Conservation (phyloP, 2,888 invertebrate species). For the Baccha elongata region DNA sequence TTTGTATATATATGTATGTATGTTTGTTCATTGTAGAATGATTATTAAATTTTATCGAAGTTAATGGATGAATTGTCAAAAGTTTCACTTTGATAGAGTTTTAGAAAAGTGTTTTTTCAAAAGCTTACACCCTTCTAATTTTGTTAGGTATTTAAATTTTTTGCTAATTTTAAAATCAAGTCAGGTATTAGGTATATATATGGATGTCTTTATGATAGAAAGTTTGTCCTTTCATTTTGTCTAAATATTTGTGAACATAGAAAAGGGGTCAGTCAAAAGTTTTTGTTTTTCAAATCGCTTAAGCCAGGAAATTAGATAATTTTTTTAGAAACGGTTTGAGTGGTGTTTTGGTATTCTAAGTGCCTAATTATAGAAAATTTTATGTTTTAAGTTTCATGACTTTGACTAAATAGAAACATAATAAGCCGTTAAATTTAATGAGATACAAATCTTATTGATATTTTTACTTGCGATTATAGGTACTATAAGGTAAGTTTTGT, state of each 20-base stretch:
- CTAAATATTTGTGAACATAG: not conserved
- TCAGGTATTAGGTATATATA: constrained; percentile 18
- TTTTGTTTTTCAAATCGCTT: not conserved
- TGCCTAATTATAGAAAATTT: too few relatives aligned
- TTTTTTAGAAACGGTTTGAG: not conserved
- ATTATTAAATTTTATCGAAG: constrained; percentile 35
- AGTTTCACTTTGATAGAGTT: constrained; percentile 16
- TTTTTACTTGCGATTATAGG: too few relatives aligned
- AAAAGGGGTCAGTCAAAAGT: not conserved
- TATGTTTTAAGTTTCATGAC: too few relatives aligned
- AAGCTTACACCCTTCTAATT: constrained; percentile 34
- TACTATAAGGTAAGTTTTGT: too few relatives aligned
- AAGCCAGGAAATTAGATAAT: not conserved
- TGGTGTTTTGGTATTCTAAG: too few relatives aligned
- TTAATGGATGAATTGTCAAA: constrained; percentile 36
- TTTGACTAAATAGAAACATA: too few relatives aligned
- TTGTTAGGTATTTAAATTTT: constrained; percentile 24
- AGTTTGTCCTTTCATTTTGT: not conserved
- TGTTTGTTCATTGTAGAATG: constrained; percentile 2
- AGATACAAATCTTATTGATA: too few relatives aligned
- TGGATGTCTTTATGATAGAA: not conserved
- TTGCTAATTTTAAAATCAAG: constrained; percentile 21
- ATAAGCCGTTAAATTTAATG: too few relatives aligned
- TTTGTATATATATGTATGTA: not conserved
- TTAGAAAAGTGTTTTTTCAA: constrained; percentile 25